Base-by-base conservation (phyloP, 2,113 vertebrate genomes). In the Scortum barcoo region DNA sequence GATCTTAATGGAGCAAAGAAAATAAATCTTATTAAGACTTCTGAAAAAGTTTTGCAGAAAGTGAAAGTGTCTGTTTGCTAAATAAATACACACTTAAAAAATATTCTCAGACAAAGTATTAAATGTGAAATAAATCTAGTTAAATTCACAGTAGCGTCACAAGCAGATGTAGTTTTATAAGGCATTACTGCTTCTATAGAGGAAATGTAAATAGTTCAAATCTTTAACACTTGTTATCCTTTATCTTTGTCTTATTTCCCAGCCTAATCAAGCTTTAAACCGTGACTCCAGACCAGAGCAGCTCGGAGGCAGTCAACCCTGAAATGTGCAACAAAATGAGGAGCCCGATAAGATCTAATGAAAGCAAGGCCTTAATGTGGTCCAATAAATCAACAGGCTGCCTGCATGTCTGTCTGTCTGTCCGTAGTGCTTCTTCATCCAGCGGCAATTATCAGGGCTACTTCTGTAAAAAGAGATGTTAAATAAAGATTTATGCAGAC, bases 381-480 rank as follows among this genome's bases (percentile, higher is more conserved):
- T 40, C 28, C 44, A 61, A 91, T 89, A 81, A 88, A 92, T 88
- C 91, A 92, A 68, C 89, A 82, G 82, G 72, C 78, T 63, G n/a
- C n/a, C n/a, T n/a, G n/a, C n/a, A n/a, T n/a, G n/a, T n/a, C n/a
- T n/a, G n/a, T n/a, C n/a, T n/a, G n/a, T n/a, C n/a, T n/a, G 78
- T 79, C 68, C 65, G 33, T 48, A 3, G 46, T n/a, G 72, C 74
- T 54, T 56, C 80, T 80, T 63, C 65, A 38, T 51, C 73, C 80
- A 58, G 67, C 80, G 17, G 88, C 78, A 72, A 85, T 85, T 88
- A 81, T n/a, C n/a, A n/a, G n/a, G 65, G 70, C 72, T 51, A 63
- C 75, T 56, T 81, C 78, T 79, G 6, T n/a, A 57, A 63, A 81
- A 72, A 71, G 67, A 87, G 69, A 91, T 85, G 75, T 73, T 76